Base-by-base conservation (phyloP, 2,888 invertebrate genomes). In the Trachelus iudaicus region DNA sequence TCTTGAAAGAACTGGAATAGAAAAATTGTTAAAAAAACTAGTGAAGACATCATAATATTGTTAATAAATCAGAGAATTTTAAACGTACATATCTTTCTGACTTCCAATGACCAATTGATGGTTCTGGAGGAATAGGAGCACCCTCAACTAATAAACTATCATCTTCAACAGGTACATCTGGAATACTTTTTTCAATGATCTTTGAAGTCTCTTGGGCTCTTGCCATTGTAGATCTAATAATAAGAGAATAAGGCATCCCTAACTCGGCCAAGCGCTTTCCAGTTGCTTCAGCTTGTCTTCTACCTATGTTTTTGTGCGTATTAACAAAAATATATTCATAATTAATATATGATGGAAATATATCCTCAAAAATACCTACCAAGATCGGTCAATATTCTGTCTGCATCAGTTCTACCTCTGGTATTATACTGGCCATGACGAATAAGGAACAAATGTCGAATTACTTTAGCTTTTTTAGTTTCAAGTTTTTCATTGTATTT, bases 351-450 rank as follows among this genome's bases (percentile, higher is more conserved):
- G 68, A 56, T 56, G 9, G 6, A 56, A 40, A 23, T 56, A 23
- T 56, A 71, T 71, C 33, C 31, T 73, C 23, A 34, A 30, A 74
- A 75, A 71, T 76, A 82, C 80, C 92, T 92, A 94, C 98, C 98
- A 78, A 98, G 92, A 74, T 95, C 94, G 0, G 99, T 98, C 15
- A 99, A 94, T 76, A 93, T 92, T 86, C 96, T 94, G 34, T 97
- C 95, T 11, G 93, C 92, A 89, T 98, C 98, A 1, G 92, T 94
- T 40, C 92, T 91, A 0, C 96, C 97, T 13, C 94, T 93, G 69
- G 95, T 92, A 86, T 97, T 94, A 90, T 99, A 99, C 91, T 99
- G 99, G 0, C 99, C 99, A 91, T 99, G 99, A 69, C 99, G 94
- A 79, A 99, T 96, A 30, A 99, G 93, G 84, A 99, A 94, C 76